Percentiles rank a stretch among this genome's conserved stretches.
These are phyloP conservation scores for Aricia artaxerxes DNA, from an alignment of 2,888 invertebrate genomes.

Conservation along the genomic window DNA sequence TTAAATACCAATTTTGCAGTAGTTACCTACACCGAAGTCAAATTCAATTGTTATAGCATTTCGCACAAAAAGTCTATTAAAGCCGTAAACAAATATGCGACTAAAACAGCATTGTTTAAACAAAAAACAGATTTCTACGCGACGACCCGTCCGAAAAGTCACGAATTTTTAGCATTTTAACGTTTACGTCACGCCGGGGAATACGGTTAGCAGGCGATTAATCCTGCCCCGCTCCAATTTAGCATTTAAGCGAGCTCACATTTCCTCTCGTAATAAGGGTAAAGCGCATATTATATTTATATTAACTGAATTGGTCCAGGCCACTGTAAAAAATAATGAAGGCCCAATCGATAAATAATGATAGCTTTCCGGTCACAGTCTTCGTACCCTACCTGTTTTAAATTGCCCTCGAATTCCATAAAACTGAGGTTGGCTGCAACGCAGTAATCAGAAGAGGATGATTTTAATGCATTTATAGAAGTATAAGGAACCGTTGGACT, in stretches of 20 bases:
- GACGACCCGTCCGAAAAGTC: conserved; percentile 1
- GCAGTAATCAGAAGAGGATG: background rate
- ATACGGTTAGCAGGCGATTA: conserved; percentile 28
- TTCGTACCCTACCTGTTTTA: conserved; percentile 41
- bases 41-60: background rate
- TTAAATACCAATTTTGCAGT: background rate
- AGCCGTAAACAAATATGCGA: background rate
- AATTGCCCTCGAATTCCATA: conserved; percentile 40
- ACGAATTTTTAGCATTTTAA: conserved; percentile 24
- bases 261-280: conserved; percentile 61
- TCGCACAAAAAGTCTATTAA: background rate
- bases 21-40: background rate
- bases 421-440: conserved; percentile 25
- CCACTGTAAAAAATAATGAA: conserved; percentile 59
- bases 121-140: background rate
- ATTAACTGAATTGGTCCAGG: conserved; percentile 69
- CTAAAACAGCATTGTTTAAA: conserved; percentile 8
- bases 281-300: conserved; percentile 73
- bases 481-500: background rate
- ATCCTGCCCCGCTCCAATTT: conserved; percentile 45
- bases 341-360: conserved; percentile 63
- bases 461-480: conserved; percentile 14
- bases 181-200: conserved; percentile 24
- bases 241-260: conserved; percentile 50
- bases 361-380: conserved; percentile 48